Base-by-base conservation (phyloP, 2,797 vertebrate genomes). In the Siniperca scherzeri region DNA sequence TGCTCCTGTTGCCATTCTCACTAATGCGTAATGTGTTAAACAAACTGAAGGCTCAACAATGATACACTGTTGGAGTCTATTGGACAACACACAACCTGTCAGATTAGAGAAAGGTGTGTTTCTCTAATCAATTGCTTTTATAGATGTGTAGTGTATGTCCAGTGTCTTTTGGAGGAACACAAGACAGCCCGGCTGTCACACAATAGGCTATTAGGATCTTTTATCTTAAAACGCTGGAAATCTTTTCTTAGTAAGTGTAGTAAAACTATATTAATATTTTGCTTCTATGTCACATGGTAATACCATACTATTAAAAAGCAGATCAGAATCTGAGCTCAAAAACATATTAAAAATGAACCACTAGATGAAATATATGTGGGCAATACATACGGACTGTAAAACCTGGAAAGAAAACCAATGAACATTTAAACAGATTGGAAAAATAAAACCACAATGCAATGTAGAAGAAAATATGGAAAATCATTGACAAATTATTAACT, bases 41-140 rank as follows among this genome's bases (percentile, higher is more conserved):
- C 52, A 36, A 40, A 55, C n/a, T 4, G 25, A 52, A 50, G 6
- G 56, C 40, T 73, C 80, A 68, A 53, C 72, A 79, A 22, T 33
- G 30, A 65, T 52, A 42, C 14, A 30, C 59, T 22, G n/a, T 1
- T n/a, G 36, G 48, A 56, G 38, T 48, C 60, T 17, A 5, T 5
- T 48, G 42, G 40, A 38, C 38, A 75, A 38, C 11, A 70, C 42
- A 69, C 16, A 65, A 14, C 48, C 12, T 21, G n/a, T 71, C 69
- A 48, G n/a, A 65, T 10, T 9, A 11, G 13, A 64, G 25, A 60
- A 72, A 30, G 5, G 22, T 56, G 30, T 70, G 27, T 33, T 69
- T 33, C 22, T 77, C 27, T 44, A 40, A 72, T 27, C 25, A 27
- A 9, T 5, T 57, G 57, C 4, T 73, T 64, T 68, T 69, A 71